Evolutionary conservation across 92 coral and sea anemone genomes (phyloP).

Genomic region (Porites rus): DNA sequence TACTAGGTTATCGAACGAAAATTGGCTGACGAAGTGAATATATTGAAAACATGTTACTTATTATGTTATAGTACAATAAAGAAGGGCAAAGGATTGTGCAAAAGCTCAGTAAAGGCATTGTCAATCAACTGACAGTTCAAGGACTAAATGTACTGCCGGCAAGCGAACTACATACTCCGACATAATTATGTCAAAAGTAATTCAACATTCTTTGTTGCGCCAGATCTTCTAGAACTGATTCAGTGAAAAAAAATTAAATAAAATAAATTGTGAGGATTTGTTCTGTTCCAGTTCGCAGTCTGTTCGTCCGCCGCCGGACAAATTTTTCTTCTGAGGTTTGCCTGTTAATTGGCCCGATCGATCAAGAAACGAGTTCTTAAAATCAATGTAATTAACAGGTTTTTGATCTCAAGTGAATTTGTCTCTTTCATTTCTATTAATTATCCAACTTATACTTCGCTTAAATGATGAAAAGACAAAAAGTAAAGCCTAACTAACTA

Average conservation of each 20-base stretch:
- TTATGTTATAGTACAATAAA: too few relatives aligned
- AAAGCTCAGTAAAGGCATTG: too few relatives aligned
- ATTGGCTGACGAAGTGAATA: too few relatives aligned
- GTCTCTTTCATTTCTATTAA: constrained; percentile 20
- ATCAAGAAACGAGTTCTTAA: constrained; percentile 4
- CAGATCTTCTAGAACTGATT: too few relatives aligned
- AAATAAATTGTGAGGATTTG: neutral
- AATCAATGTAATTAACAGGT: constrained; percentile 13
- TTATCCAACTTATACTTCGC: constrained; percentile 5
- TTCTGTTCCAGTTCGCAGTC: neutral
- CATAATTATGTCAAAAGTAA: too few relatives aligned
- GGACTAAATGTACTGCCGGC: too few relatives aligned
- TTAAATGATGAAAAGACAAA: neutral
- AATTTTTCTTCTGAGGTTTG: neutral
- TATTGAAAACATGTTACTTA: too few relatives aligned
- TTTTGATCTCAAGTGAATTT: neutral
- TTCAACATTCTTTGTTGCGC: too few relatives aligned
- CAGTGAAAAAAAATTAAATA: neutral
- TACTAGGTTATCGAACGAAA: too few relatives aligned
- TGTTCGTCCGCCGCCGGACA: neutral
- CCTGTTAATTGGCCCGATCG: constrained; percentile 27
- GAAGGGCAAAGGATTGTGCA: too few relatives aligned
- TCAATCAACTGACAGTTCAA: too few relatives aligned
- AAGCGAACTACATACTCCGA: too few relatives aligned
- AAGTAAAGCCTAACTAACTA: constrained; percentile 5